Evolutionary conservation across 2,113 vertebrate genomes (phyloP).

Genomic region (Catharus bicknelli): DNA sequence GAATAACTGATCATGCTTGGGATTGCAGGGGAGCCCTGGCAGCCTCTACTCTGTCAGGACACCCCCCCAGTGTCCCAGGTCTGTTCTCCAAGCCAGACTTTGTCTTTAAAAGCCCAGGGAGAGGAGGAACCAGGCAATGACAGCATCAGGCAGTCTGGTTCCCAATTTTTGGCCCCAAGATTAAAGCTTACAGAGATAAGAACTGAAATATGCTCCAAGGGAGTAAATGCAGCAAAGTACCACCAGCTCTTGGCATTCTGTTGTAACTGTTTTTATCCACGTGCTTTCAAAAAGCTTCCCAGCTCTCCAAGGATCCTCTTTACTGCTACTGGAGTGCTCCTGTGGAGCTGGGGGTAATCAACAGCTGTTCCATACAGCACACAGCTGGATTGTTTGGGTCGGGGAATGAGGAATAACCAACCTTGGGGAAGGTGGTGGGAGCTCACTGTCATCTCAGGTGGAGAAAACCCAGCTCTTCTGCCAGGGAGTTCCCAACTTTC

Average conservation of each 20-base stretch:
- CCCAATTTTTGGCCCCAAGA: not conserved
- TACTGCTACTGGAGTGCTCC: not conserved
- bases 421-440: not conserved
- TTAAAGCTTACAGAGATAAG: not conserved
- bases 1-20: not conserved
- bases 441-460: accelerated
- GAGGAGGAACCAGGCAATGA: not conserved
- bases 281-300: not conserved
- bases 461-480: not conserved
- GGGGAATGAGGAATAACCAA: accelerated
- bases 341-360: not conserved
- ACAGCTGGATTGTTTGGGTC: accelerated
- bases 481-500: not conserved
- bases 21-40: not conserved
- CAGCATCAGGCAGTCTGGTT: not conserved
- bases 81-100: not conserved
- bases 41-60: not conserved
- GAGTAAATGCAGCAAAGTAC: not conserved
- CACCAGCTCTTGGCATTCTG: not conserved
- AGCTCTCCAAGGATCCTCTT: not conserved
- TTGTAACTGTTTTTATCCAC: not conserved
- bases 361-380: not conserved
- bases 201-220: not conserved
- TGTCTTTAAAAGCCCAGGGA: not conserved
- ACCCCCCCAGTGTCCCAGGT: not conserved